phyloP scores from a whole-genome alignment of 2,113 vertebrate species.

The Centrocercus urophasianus region DNA sequence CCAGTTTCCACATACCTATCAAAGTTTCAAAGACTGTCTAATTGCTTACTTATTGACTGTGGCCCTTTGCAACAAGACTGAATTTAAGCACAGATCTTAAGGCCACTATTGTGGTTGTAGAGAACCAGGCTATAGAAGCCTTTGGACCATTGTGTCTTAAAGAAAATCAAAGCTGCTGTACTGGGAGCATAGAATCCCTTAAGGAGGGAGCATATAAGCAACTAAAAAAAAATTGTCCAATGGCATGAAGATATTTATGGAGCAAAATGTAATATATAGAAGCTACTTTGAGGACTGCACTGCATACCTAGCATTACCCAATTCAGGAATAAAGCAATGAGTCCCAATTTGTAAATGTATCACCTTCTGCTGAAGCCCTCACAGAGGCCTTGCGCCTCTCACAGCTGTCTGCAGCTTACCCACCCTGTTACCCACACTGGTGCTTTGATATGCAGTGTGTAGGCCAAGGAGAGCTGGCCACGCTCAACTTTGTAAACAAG shows the following conservation, averaged over 20 bases:
- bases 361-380: not conserved
- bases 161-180: not conserved
- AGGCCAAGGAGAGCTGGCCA: not conserved
- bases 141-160: not conserved
- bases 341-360: not conserved
- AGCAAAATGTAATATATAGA: not conserved
- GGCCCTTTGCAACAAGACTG: not conserved
- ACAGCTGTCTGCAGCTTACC: not conserved
- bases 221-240: not conserved
- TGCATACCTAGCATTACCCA: not conserved
- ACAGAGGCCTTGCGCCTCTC: not conserved
- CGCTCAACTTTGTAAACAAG: not conserved
- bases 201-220: not conserved
- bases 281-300: accelerated
- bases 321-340: not conserved
- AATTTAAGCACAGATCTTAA: not conserved
- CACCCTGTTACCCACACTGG: accelerated
- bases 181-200: not conserved
- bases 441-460: not conserved
- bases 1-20: not conserved
- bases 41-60: not conserved
- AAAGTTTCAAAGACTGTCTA: not conserved
- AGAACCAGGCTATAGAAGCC: not conserved
- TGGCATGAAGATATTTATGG: not conserved
- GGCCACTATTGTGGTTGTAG: not conserved